Base-by-base conservation (phyloP, 2,888 invertebrate genomes). In the Baronia brevicornis region DNA sequence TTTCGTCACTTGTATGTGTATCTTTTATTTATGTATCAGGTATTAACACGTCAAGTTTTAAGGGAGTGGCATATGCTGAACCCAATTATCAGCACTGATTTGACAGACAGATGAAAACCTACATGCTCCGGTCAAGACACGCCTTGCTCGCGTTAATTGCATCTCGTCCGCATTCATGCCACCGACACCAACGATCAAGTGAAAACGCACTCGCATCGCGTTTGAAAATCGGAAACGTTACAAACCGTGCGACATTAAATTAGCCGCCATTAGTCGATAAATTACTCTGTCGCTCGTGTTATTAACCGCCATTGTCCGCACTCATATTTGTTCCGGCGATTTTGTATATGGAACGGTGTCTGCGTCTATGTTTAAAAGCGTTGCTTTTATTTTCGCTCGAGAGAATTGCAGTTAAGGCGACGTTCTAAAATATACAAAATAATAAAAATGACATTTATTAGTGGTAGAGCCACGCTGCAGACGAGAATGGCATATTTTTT, bases 201-300 rank as follows among this genome's bases (percentile, higher is more conserved):
- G 67, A 71, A 68, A 72, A 61, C 60, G 49, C 51, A 68, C 68
- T 69, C 69, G 68, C 67, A 53, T 55, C 17, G 24, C 11, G 19
- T n/a, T 25, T 9, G 23, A 5, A 7, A 18, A 39, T 33, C 37
- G 28, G 30, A 39, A 36, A 33, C 38, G 18, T 28, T 33, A 18
- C 20, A 15, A 38, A 29, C 21, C 33, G 32, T 36, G 38, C 32
- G 31, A 32, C 10, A 27, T 26, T 14, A 42, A 39, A 39, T 33
- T 25, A 32, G 19, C 25, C 28, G 8, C 14, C 23, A 32, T 30
- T 39, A 40, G 24, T 19, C 11, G 3, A 17, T 12, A 12, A n/a
- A 23, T 30, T 23, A 4, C 5, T 22, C 26, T 35, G 19, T 23
- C 26, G 30, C 28, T 32, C 28, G 19, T 21, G 31, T 36, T 28